phyloP scores from a whole-genome alignment of 2,113 vertebrate species.

The Mohoua ochrocephala region DNA sequence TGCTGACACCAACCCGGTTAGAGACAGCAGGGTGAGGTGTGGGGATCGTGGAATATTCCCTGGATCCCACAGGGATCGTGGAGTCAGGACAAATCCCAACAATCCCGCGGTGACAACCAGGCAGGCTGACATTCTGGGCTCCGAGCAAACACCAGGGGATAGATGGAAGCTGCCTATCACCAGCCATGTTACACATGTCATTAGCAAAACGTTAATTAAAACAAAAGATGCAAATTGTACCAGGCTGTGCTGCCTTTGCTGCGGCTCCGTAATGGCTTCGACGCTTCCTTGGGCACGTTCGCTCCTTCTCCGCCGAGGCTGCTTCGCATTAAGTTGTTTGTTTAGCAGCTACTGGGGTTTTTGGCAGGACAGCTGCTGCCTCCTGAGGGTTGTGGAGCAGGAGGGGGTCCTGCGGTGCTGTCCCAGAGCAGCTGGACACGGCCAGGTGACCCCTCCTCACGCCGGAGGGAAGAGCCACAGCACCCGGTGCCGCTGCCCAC shows the following conservation, averaged over 20 bases:
- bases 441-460: not conserved
- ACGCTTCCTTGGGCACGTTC: conserved; percentile 36
- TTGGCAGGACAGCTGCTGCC: conserved; percentile 12
- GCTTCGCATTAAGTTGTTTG: conserved; percentile 52
- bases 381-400: not conserved
- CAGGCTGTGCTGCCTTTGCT: not conserved
- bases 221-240: not conserved
- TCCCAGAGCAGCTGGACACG: rapidly evolving
- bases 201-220: not conserved
- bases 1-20: not conserved
- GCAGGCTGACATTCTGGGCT: not conserved
- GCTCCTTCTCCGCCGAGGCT: not conserved
- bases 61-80: rapidly evolving
- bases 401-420: not conserved
- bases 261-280: not conserved
- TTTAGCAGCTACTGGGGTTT: conserved; percentile 35
- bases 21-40: not conserved
- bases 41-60: not conserved
- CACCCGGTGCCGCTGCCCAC: rapidly evolving
- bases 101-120: not conserved
- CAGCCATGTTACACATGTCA: not conserved
- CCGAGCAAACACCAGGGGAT: rapidly evolving
- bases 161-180: not conserved
- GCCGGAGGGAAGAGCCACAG: rapidly evolving
- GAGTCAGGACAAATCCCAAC: not conserved